Evolutionary conservation across 2,797 vertebrate species (phyloP), one percentile per base, ranked within the genome.

Genomic region (Ataeniobius toweri): DNA sequence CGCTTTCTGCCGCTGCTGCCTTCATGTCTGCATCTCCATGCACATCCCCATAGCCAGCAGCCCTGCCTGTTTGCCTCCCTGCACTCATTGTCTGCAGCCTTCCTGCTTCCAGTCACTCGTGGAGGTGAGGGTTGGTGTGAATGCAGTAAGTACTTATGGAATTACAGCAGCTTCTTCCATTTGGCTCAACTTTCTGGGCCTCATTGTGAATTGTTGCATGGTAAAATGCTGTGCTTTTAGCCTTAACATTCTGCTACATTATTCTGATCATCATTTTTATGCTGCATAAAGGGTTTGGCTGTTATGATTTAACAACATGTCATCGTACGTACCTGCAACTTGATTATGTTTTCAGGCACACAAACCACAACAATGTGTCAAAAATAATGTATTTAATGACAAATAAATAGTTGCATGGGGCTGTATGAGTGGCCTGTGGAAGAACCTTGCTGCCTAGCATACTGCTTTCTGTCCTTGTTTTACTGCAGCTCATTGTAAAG

Each of bases 1-100:
- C 44, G 89, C 94, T 94, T 94, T 90, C 91, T 85, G 90, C 94
- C 56, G 90, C 95, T 89, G 80, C 81, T 72, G 80, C 91, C 93
- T 90, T 87, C 94, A 94, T 93, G 96, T 89, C 89, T 75, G 82
- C 93, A 94, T 94, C 88, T 87, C 83, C 91, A 93, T 89, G 84
- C 86, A 80, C 92, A 90, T 91, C 88, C 80, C 83, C 89, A 90
- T 87, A 83, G 85, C 83, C 88, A 86, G 89, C 86, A 79, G 79
- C 85, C 80, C 80, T 13, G 79, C 88, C 86, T 83, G 85, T 83
- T 71, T 39, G 68, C 83, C 73, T 48, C 71, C 75, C 79, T 76
- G 86, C 91, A 79, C 88, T 83, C 84, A 79, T 80, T 68, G 75
- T 86, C 85, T 85, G 85, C 88, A 84, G 85, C 80, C 31, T 75